Percentiles rank a stretch among this genome's conserved stretches.
Evolutionary conservation across 2,888 invertebrate species (phyloP).

Genomic region (Chrysolina haemoptera): DNA sequence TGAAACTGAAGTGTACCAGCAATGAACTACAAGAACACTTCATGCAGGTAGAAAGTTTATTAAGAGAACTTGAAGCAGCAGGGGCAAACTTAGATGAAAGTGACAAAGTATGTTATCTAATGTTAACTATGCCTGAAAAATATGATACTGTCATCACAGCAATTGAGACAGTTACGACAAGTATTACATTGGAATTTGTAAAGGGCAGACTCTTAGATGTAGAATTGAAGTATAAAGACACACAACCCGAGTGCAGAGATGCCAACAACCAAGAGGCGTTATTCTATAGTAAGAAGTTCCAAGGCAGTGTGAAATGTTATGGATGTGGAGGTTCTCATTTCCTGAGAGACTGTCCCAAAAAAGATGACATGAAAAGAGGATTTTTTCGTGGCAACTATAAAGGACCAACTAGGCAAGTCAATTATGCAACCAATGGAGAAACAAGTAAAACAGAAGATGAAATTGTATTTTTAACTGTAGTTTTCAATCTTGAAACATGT

Average conservation of each 20-base stretch:
- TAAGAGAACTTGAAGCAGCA: constrained; percentile 45
- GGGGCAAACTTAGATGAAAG: constrained; percentile 50
- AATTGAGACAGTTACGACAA: constrained; percentile 45
- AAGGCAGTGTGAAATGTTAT: neutral
- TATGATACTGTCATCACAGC: constrained; percentile 52
- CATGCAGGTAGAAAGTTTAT: constrained; percentile 48
- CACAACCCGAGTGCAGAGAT: too few species aligned
- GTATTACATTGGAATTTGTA: constrained; percentile 49
- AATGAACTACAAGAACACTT: constrained; percentile 50
- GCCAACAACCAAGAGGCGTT: neutral
- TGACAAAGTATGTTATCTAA: constrained; percentile 52
- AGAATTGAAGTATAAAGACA: too few species aligned
- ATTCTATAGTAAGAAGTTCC: constrained; percentile 5
- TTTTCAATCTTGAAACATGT: constrained; percentile 7
- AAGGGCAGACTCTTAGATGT: constrained; percentile 45
- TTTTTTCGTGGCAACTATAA: too few species aligned
- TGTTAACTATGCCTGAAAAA: constrained; percentile 48
- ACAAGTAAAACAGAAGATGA: constrained; percentile 11
- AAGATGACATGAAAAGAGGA: neutral
- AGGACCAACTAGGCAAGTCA: too few species aligned
- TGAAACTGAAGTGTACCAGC: constrained; percentile 46
- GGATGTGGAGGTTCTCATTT: neutral
- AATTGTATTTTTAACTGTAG: constrained; percentile 1
- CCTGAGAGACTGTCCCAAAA: neutral
- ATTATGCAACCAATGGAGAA: neutral